phyloP scores from a whole-genome alignment of 1,140 invertebrate genomes.

The Alviniconcha marisindica region DNA sequence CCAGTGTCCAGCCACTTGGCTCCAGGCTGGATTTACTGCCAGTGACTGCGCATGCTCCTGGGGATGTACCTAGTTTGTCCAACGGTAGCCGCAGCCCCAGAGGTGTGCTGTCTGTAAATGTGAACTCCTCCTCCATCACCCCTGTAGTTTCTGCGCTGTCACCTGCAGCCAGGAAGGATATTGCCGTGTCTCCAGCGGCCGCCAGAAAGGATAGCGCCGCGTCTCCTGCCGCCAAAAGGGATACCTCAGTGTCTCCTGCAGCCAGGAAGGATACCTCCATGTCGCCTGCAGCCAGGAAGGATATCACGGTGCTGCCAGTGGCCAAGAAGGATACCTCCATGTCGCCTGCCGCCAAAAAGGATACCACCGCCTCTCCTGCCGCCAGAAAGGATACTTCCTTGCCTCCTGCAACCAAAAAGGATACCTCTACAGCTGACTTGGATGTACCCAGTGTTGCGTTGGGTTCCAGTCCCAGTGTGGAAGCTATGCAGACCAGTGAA shows the following conservation, averaged over 20 bases:
- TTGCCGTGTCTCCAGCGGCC: not conserved
- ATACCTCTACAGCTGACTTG: not conserved
- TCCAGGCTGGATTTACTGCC: no score
- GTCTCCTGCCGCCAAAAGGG: not conserved
- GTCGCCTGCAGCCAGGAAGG: not conserved
- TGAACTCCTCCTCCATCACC: conserved; percentile 9
- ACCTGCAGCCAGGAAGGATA: not conserved
- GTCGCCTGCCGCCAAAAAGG: not conserved
- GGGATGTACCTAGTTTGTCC: not conserved
- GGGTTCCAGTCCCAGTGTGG: not conserved
- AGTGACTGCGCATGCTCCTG: not conserved
- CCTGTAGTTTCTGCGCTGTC: no score
- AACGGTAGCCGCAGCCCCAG: conserved; percentile 10
- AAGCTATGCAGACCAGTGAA: not conserved
- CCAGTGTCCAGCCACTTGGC: no score
- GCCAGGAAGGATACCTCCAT: conserved; percentile 6
- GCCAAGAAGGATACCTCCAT: conserved; percentile 1
- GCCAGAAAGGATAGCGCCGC: not conserved
- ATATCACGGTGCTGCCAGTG: not conserved
- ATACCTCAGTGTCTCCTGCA: not conserved
- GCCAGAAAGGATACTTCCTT: conserved; percentile 11
- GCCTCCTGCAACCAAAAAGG: not conserved
- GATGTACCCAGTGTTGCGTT: not conserved
- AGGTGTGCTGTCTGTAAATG: not conserved
- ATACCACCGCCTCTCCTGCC: not conserved